Evolutionary conservation across 2,888 invertebrate genomes (phyloP).

Genomic region (Tortricodes alternella): DNA sequence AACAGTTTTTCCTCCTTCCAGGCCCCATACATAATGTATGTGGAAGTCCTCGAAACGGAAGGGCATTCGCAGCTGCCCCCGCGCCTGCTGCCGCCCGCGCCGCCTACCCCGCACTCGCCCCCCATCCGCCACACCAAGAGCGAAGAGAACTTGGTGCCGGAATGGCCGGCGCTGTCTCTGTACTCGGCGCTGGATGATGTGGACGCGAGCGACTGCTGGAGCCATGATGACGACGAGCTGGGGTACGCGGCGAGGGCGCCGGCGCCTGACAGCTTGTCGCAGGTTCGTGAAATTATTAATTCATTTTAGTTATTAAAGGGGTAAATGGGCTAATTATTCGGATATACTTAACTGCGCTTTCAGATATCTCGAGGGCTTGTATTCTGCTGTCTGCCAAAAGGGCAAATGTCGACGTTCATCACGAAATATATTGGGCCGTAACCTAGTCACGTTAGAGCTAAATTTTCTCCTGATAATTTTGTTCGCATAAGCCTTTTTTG

Average conservation of each 20-base stretch:
- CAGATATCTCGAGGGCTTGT: too few relatives aligned
- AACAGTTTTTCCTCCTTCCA: constrained; percentile 46
- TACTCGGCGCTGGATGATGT: constrained; percentile 66
- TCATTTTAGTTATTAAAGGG: constrained; percentile 56
- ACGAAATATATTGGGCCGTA: too few relatives aligned
- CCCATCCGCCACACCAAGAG: constrained; percentile 95
- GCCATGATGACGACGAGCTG: constrained; percentile 97
- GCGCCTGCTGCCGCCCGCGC: constrained; percentile 90
- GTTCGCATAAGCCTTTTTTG: too few relatives aligned
- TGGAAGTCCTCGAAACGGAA: constrained; percentile 93
- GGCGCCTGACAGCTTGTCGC: constrained; percentile 87
- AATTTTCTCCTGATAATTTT: too few relatives aligned
- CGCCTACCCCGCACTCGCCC: constrained; percentile 87
- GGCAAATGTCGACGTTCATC: too few relatives aligned
- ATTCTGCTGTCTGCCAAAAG: too few relatives aligned
- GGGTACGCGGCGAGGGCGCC: constrained; percentile 62
- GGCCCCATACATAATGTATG: constrained; percentile 99
- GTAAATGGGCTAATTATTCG: too few relatives aligned
- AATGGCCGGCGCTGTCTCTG: constrained; percentile 78
- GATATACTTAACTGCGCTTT: too few relatives aligned
- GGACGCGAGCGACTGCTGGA: constrained; percentile 91
- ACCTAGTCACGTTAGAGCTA: too few relatives aligned
- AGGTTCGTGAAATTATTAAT: constrained; percentile 80
- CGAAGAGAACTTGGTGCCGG: constrained; percentile 91
- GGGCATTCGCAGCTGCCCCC: constrained; percentile 92